phyloP scores from a whole-genome alignment of 2,888 invertebrate species.

The Ethmia dodecea region DNA sequence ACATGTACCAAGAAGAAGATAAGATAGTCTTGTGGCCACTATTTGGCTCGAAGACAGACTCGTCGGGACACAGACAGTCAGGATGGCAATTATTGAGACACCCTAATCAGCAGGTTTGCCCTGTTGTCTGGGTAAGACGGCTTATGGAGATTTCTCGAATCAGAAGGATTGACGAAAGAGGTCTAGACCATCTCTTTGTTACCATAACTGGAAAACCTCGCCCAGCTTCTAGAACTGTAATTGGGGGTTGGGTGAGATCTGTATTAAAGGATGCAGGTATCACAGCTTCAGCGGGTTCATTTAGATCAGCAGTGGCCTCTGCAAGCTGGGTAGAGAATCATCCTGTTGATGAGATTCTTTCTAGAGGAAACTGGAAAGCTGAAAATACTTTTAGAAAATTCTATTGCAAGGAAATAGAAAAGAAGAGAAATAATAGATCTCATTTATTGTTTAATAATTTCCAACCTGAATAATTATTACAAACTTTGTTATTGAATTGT shows the following conservation, averaged over 20 bases:
- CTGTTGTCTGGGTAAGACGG: neutral
- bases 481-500: no score
- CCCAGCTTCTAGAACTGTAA: neutral
- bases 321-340: neutral
- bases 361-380: neutral
- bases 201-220: neutral
- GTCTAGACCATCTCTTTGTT: neutral
- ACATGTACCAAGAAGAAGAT: neutral
- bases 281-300: neutral
- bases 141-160: neutral
- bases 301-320: neutral
- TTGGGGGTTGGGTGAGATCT: neutral
- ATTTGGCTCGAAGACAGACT: conserved; percentile 4
- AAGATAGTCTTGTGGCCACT: conserved; percentile 1
- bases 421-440: no score
- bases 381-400: neutral
- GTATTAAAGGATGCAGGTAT: neutral
- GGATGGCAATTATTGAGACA: neutral
- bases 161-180: neutral
- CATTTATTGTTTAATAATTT: no score
- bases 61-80: neutral
- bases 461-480: no score
- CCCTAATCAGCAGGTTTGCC: neutral
- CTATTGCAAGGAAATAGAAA: neutral
- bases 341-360: neutral